phyloP scores from a whole-genome alignment of 2,797 vertebrate genomes.

The Hoplostethus atlanticus region DNA sequence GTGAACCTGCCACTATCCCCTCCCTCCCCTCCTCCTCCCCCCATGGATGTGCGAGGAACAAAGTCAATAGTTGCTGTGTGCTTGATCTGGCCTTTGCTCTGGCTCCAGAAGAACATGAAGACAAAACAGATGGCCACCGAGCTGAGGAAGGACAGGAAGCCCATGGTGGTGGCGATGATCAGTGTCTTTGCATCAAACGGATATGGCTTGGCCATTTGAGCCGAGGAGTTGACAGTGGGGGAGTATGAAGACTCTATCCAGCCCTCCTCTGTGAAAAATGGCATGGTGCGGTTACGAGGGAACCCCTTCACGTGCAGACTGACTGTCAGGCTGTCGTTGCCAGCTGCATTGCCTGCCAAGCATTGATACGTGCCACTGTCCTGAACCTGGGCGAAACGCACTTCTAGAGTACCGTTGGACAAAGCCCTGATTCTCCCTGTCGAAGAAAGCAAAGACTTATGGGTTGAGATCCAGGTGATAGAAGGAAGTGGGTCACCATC shows the following conservation, averaged over 20 bases:
- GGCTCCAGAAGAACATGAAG: constrained; percentile 94
- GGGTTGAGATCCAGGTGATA: constrained; percentile 88
- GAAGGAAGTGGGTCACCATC: constrained; percentile 89
- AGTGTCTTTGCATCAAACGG: constrained; percentile 89
- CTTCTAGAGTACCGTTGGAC: constrained; percentile 88
- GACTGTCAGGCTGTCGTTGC: constrained; percentile 88
- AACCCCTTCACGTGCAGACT: constrained; percentile 86
- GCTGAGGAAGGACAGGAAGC: constrained; percentile 92
- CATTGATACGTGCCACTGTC: constrained; percentile 90
- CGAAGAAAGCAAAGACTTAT: constrained; percentile 74
- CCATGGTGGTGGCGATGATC: constrained; percentile 90
- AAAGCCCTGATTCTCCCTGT: constrained; percentile 86
- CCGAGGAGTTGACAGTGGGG: constrained; percentile 79
- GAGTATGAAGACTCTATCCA: constrained; percentile 78
- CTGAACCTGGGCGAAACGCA: constrained; percentile 87
- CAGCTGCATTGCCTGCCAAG: constrained; percentile 88
- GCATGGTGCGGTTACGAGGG: constrained; percentile 78
- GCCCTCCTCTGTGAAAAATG: constrained; percentile 75
- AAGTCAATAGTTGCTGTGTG: constrained; percentile 90
- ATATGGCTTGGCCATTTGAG: constrained; percentile 78
- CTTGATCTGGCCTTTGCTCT: constrained; percentile 91
- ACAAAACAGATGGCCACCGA: constrained; percentile 92
- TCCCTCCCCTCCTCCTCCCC: constrained; percentile 80
- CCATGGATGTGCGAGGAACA: constrained; percentile 85
- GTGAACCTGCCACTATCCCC: constrained; percentile 85